phyloP scores from a whole-genome alignment of 2,113 vertebrate species.

The Eudorcas thomsonii region DNA sequence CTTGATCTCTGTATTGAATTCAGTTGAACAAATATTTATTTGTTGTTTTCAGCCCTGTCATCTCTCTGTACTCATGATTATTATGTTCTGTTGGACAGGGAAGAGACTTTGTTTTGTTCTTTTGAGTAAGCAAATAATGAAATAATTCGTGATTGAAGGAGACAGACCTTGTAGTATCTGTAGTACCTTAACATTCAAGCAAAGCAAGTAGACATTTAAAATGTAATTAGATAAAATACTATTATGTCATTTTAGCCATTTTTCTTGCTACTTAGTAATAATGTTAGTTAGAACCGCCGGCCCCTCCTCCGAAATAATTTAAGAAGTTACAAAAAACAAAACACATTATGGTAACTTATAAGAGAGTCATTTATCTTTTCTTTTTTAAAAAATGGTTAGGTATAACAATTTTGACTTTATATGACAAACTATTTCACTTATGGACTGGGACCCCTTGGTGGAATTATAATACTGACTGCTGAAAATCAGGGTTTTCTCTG shows the following conservation, averaged over 20 bases:
- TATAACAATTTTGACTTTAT: background rate
- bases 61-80: background rate
- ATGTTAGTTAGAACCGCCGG: background rate
- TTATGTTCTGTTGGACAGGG: conserved; percentile 19
- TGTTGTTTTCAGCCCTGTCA: background rate
- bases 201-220: background rate
- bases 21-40: conserved; percentile 36
- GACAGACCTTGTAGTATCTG: background rate
- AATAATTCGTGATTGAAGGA: background rate
- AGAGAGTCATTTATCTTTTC: conserved; percentile 7
- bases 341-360: background rate
- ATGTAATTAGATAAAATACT: background rate
- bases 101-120: background rate
- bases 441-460: background rate
- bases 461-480: background rate
- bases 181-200: background rate
- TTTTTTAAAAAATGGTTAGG: background rate
- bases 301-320: background rate
- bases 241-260: background rate
- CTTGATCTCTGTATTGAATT: conserved; percentile 50
- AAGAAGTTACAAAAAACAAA: background rate
- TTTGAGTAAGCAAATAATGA: conserved; percentile 3
- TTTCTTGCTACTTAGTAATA: background rate
- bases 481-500: background rate
- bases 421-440: background rate